Conservation (phyloP, 2,888 invertebrate genomes). For the Dastarcus helophoroides region DNA sequence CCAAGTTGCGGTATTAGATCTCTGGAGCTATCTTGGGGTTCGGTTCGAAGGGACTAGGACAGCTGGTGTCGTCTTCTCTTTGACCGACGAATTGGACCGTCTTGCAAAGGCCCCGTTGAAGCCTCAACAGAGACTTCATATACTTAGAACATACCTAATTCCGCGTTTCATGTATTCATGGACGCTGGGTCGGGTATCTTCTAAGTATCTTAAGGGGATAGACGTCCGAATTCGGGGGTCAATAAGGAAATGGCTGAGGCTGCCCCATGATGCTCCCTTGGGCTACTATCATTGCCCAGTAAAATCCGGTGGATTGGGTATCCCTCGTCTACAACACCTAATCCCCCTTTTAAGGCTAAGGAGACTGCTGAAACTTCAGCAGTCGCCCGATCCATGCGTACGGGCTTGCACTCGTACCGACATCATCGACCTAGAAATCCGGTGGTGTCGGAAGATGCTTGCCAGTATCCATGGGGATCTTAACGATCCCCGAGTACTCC, state of each 20-base stretch:
- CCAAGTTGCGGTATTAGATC: slow-evolving; percentile 15
- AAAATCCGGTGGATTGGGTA: slow-evolving; percentile 22
- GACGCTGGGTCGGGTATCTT: neutral
- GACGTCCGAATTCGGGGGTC: slow-evolving; percentile 22
- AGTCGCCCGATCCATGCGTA: too few species aligned
- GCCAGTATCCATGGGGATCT: too few species aligned
- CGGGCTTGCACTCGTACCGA: too few species aligned
- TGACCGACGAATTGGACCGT: neutral
- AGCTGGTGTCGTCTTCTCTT: neutral
- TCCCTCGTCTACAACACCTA: slow-evolving; percentile 17
- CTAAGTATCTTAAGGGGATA: slow-evolving; percentile 15
- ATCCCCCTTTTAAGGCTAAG: too few species aligned
- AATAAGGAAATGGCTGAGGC: slow-evolving; percentile 21
- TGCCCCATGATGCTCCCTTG: slow-evolving; percentile 23
- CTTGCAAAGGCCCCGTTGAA: neutral
- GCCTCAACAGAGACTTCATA: neutral
- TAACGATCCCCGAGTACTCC: too few species aligned
- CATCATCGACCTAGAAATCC: too few species aligned
- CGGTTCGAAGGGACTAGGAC: slow-evolving; percentile 17
- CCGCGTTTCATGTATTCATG: neutral
- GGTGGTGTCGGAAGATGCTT: too few species aligned
- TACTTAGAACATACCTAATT: neutral
- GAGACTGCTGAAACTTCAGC: too few species aligned
- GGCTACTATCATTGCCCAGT: slow-evolving; percentile 24
- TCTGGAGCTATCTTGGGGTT: slow-evolving; percentile 21